Evolutionary conservation across 1,140 invertebrate species (phyloP).

Genomic region (Caenorhabditis brenneri): DNA sequence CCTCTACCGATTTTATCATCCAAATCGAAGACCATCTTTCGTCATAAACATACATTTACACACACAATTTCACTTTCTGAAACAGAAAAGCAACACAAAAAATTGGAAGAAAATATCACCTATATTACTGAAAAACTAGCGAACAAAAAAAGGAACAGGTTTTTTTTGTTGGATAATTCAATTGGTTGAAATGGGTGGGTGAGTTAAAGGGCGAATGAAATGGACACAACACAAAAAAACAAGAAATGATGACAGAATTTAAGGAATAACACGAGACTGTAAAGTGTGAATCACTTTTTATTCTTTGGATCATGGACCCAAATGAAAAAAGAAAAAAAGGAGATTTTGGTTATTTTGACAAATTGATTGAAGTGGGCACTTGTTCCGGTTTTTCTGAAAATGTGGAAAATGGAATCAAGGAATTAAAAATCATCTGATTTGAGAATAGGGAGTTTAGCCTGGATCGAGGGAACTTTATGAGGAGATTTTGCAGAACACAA

Average conservation of each 20-base stretch:
- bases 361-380: background rate
- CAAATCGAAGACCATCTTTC: conserved; percentile 14
- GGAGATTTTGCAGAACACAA: background rate
- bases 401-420: background rate
- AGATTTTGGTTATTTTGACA: background rate
- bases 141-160: background rate
- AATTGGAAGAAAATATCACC: background rate
- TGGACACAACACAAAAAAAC: conserved; percentile 1
- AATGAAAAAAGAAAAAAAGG: background rate
- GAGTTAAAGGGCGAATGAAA: background rate
- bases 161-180: background rate
- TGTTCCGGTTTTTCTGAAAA: conserved; percentile 10
- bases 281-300: background rate
- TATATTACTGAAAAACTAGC: background rate
- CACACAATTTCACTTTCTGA: background rate
- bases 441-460: background rate
- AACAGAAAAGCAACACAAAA: background rate
- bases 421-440: background rate
- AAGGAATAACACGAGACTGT: background rate
- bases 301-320: background rate
- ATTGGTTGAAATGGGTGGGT: background rate
- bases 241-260: background rate
- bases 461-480: background rate
- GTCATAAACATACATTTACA: background rate
- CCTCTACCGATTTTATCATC: background rate